Percentiles rank a stretch among this genome's conserved stretches.
Evolutionary conservation across 2,888 invertebrate genomes (phyloP).

Genomic region (Ypsolopha scabrella): DNA sequence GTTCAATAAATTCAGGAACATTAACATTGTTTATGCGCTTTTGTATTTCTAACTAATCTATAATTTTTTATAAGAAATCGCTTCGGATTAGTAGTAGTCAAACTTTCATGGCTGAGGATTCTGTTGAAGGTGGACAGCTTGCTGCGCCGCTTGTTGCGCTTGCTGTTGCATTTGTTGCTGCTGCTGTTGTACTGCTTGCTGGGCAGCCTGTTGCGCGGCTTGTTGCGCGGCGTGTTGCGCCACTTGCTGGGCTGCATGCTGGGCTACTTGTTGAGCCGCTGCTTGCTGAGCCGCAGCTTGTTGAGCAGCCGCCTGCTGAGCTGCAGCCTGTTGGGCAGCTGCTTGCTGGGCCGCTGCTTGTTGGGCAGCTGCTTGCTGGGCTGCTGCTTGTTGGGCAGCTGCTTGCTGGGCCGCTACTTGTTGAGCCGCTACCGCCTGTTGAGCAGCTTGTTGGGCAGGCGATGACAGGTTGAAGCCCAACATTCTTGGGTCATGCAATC

Average conservation of each 20-base stretch:
- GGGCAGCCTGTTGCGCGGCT: conserved; percentile 28
- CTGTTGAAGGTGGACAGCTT: conserved; percentile 49
- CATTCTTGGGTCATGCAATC: conserved; percentile 85
- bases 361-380: conserved; percentile 23
- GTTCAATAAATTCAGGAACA: conserved; percentile 14
- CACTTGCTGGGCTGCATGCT: conserved; percentile 22
- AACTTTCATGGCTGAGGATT: conserved; percentile 82
- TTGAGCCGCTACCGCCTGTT: conserved; percentile 4
- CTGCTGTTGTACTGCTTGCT: conserved; percentile 38
- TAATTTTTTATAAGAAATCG: conserved; percentile 44
- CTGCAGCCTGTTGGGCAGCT: conserved; percentile 25
- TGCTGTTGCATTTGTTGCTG: conserved; percentile 10
- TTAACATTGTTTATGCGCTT: not conserved
- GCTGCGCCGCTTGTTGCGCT: conserved; percentile 27
- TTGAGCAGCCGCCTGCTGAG: conserved; percentile 8
- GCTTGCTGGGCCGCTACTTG: conserved; percentile 7
- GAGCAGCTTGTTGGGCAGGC: conserved; percentile 28
- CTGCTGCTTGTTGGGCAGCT: conserved; percentile 18
- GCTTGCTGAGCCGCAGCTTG: conserved; percentile 3
- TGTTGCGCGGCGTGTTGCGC: conserved; percentile 23
- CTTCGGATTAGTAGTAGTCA: conserved; percentile 80
- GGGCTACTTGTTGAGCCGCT: conserved; percentile 17
- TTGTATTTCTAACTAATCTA: not conserved
- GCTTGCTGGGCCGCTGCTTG: conserved; percentile 14
- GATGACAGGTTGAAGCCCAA: conserved; percentile 78